Base-by-base conservation (phyloP, 2,113 vertebrate species). In the Serinus canaria region DNA sequence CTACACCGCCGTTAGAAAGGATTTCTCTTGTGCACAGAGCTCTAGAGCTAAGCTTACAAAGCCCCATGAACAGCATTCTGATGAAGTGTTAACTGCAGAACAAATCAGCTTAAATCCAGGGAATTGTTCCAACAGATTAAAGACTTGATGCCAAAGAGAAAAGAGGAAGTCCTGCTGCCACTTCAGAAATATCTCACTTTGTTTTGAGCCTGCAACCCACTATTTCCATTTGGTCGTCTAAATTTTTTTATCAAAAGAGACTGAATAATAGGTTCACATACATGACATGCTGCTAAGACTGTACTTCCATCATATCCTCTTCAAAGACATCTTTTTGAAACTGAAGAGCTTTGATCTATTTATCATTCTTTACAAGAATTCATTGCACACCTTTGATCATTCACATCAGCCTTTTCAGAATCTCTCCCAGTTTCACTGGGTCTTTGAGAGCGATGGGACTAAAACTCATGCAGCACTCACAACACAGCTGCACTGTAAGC, bases 41-140 rank as follows among this genome's bases (percentile, higher is more conserved):
- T 77, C 90, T 49, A 44, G 46, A 95, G 80, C 47, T 92, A 93
- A 95, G 69, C 92, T 94, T 91, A 59, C 83, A 95, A 91, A 95
- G 66, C 64, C 50, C 25, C 28, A 41, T 2, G 33, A 93, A 90
- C 60, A 74, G 41, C 5, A 0, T 70, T 95, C 77, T 94, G 83
- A 96, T 92, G 44, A 81, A 93, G 64, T 53, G 55, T 83, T 95
- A 94, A 94, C 77, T 92, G 80, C 80, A 72, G 41, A 89, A 91
- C 78, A 96, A 94, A 94, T 93, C 68, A 64, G 83, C 72, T 73
- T 91, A 94, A 93, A 87, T 78, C 15, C 44, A 49, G 44, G 47
- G 37, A 92, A 78, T 25, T 79, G 60, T 55, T 90, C 91, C 89
- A 92, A 72, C 39, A 75, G 77, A 93, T 83, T 89, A 92, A 84